Evolutionary conservation across 2,888 invertebrate genomes (phyloP).

Genomic region (Epinotia nisella): DNA sequence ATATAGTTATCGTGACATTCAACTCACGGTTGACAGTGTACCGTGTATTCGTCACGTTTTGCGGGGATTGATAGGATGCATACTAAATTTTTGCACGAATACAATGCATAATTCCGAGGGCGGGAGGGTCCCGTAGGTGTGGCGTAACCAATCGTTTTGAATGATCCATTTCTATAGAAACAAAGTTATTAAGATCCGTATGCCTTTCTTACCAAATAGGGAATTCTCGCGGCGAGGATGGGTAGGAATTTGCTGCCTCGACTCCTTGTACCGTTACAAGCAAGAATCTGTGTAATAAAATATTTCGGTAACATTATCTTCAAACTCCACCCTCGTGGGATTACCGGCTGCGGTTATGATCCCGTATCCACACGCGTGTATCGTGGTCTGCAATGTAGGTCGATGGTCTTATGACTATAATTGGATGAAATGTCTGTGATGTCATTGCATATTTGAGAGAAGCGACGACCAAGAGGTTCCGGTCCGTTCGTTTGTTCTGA

Average conservation of each 20-base stretch:
- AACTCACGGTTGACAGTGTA: constrained; percentile 6
- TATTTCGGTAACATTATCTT: constrained; percentile 42
- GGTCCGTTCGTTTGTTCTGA: constrained; percentile 48
- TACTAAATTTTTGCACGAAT: constrained; percentile 21
- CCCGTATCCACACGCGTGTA: constrained; percentile 45
- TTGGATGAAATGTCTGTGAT: constrained; percentile 56
- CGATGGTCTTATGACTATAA: constrained; percentile 62
- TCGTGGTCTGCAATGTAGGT: constrained; percentile 58
- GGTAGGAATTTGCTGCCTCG: neutral
- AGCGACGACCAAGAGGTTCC: constrained; percentile 54
- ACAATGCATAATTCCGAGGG: constrained; percentile 7
- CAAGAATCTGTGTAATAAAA: constrained; percentile 37
- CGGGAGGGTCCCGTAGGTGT: neutral
- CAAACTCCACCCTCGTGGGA: constrained; percentile 44
- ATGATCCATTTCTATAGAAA: neutral
- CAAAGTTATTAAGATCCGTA: neutral
- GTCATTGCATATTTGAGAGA: constrained; percentile 51
- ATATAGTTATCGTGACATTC: constrained; percentile 23
- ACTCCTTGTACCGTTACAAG: constrained; percentile 25
- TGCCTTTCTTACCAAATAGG: neutral
- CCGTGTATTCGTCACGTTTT: constrained; percentile 33
- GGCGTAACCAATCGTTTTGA: neutral
- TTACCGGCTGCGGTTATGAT: constrained; percentile 43
- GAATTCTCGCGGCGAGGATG: neutral
- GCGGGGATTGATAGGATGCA: constrained; percentile 28